phyloP scores from a whole-genome alignment of 1,140 invertebrate genomes.

The Aphidius gifuensis region DNA sequence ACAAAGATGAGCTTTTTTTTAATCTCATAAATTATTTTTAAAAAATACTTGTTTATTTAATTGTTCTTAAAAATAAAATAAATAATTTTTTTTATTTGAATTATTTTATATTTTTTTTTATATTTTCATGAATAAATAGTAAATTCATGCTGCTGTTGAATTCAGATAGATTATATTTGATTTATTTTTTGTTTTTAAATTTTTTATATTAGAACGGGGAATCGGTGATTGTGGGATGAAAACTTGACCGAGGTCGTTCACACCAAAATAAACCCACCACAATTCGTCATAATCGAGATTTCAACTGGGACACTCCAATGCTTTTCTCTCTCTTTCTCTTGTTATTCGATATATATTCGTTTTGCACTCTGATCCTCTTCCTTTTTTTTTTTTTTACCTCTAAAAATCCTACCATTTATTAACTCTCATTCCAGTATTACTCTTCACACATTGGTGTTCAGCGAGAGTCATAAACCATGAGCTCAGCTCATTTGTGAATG shows the following conservation, averaged over 20 bases:
- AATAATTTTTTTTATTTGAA: too few species aligned
- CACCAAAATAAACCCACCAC: background rate
- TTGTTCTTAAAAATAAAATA: too few species aligned
- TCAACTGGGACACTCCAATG: constrained; percentile 9
- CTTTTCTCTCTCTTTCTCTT: constrained; percentile 7
- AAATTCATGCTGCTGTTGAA: too few species aligned
- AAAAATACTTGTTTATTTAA: too few species aligned
- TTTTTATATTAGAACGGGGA: too few species aligned
- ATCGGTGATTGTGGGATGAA: background rate
- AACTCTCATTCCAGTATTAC: background rate
- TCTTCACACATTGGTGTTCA: background rate
- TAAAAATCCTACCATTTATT: background rate
- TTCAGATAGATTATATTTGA: too few species aligned
- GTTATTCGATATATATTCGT: background rate
- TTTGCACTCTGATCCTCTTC: background rate
- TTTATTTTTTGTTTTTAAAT: too few species aligned
- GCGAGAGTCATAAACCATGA: constrained; percentile 17
- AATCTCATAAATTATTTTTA: too few species aligned
- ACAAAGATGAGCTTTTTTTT: too few species aligned
- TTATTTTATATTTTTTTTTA: too few species aligned
- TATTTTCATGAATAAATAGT: too few species aligned
- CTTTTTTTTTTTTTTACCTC: background rate
- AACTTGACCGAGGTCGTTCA: constrained; percentile 6
- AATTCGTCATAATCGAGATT: constrained; percentile 16
- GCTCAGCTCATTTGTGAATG: constrained; percentile 18